These are phyloP conservation scores for Muscidifurax raptorellus DNA, from an alignment of 1,140 invertebrate species.

Conservation along the genomic window DNA sequence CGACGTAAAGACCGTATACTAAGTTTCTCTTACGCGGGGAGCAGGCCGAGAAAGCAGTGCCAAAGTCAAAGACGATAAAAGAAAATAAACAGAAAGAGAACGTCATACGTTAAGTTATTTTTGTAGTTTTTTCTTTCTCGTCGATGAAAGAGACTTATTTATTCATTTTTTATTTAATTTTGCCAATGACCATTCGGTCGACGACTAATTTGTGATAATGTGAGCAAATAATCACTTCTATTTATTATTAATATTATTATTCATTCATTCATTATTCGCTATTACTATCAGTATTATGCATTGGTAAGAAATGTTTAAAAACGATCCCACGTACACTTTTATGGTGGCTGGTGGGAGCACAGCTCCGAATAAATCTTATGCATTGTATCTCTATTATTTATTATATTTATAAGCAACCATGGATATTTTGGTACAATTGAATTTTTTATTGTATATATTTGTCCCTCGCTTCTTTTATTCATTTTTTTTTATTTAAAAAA, in stretches of 20 bases:
- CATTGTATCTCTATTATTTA: constrained; percentile 74
- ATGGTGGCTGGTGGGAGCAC: constrained; percentile 71
- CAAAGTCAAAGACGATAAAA: constrained; percentile 35
- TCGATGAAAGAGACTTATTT: constrained; percentile 51
- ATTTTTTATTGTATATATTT: constrained; percentile 64
- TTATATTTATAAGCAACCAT: constrained; percentile 75
- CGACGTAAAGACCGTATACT: constrained; percentile 57
- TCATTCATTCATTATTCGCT: constrained; percentile 61
- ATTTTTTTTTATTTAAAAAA: constrained; percentile 68
- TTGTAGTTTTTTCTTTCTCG: constrained; percentile 35
- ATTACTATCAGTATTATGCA: constrained; percentile 71
- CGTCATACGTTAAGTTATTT: constrained; percentile 2
- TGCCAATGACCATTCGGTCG: constrained; percentile 49
- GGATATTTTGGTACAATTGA: constrained; percentile 75
- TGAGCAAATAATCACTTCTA: constrained; percentile 59
- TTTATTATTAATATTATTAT: constrained; percentile 63
- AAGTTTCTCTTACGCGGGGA: constrained; percentile 58
- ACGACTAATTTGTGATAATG: constrained; percentile 55
- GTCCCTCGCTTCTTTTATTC: constrained; percentile 60
- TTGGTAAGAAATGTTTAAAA: constrained; percentile 74
- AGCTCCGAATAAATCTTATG: constrained; percentile 75
- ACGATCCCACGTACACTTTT: constrained; percentile 71
- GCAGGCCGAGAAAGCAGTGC: constrained; percentile 57
- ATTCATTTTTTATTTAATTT: constrained; percentile 54
- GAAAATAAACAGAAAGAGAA: constrained; percentile 39